These are phyloP conservation scores for Elephantulus edwardii DNA, from an alignment of 2,113 vertebrate genomes.

Conservation along the genomic window DNA sequence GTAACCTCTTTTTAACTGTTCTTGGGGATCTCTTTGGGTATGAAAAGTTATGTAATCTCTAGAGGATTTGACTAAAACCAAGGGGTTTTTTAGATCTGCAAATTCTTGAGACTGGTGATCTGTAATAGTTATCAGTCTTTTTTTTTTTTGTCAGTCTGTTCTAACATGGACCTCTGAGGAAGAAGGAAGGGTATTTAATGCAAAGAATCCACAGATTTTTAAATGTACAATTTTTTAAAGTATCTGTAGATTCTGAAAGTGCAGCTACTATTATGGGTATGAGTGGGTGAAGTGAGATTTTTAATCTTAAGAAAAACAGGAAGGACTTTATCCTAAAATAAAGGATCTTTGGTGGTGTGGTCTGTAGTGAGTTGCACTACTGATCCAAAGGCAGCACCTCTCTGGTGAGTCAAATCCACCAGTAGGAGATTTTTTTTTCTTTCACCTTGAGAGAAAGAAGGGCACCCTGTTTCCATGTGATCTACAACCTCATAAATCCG, in stretches of 20 bases:
- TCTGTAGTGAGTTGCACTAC: no score
- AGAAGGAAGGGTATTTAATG: background rate
- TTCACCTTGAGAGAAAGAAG: no score
- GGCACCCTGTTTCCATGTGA: no score
- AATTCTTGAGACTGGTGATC: background rate
- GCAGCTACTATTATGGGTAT: slow-evolving; percentile 59
- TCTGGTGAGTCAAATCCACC: no score
- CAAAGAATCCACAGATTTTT: slow-evolving; percentile 51
- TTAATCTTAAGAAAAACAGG: slow-evolving; percentile 54
- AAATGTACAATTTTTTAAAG: slow-evolving; percentile 57
- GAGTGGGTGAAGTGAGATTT: slow-evolving; percentile 70
- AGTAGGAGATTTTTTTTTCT: no score
- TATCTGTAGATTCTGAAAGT: slow-evolving; percentile 59
- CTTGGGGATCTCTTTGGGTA: slow-evolving; percentile 5
- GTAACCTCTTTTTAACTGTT: slow-evolving; percentile 22
- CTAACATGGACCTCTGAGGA: slow-evolving; percentile 12
- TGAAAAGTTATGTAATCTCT: slow-evolving; percentile 8
- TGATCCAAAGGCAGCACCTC: no score
- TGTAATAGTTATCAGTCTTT: slow-evolving; percentile 5
- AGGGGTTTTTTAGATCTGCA: background rate
- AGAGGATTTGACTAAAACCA: background rate
- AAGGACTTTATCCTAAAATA: slow-evolving; percentile 37
- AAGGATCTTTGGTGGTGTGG: no score
- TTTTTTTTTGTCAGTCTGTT: no score
- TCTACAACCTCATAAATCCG: no score